A percentile compares a stretch with the other conserved stretches of the same genome.
Conservation (phyloP, 2,113 vertebrate genomes). For the Pterocles burchelli region DNA sequence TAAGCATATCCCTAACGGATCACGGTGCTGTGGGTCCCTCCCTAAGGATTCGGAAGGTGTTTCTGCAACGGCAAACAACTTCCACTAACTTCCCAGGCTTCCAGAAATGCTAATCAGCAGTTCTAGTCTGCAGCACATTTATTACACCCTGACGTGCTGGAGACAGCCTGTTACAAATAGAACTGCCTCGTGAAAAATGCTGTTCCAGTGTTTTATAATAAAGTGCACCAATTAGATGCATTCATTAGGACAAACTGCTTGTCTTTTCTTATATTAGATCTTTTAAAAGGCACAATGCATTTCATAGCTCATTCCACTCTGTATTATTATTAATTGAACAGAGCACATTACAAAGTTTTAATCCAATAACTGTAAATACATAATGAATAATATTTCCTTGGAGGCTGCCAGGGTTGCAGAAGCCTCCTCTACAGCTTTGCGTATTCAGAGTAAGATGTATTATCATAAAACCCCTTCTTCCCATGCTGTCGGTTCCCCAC, state of each 20-base stretch:
- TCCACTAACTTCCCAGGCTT: slow-evolving; percentile 70
- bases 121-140: slow-evolving; percentile 81
- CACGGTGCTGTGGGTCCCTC: not conserved
- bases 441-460: slow-evolving; percentile 5
- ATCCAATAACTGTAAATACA: slow-evolving; percentile 77
- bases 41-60: slow-evolving; percentile 50
- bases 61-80: slow-evolving; percentile 72
- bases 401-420: slow-evolving; percentile 40
- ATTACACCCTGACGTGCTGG: slow-evolving; percentile 78
- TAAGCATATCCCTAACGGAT: not conserved
- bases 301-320: slow-evolving; percentile 66
- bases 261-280: slow-evolving; percentile 78
- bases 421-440: not conserved
- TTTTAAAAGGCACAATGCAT: slow-evolving; percentile 75
- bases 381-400: slow-evolving; percentile 74
- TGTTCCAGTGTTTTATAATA: slow-evolving; percentile 82
- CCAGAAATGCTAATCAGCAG: slow-evolving; percentile 84
- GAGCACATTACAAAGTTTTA: slow-evolving; percentile 73
- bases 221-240: slow-evolving; percentile 84
- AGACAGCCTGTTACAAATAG: slow-evolving; percentile 85
- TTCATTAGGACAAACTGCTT: slow-evolving; percentile 84
- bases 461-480: not conserved
- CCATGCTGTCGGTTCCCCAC: not conserved
- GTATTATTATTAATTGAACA: slow-evolving; percentile 81
- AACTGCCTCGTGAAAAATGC: slow-evolving; percentile 82